Evolutionary conservation across 2,888 invertebrate genomes (phyloP).

Genomic region (Lasioglossum marginatum): DNA sequence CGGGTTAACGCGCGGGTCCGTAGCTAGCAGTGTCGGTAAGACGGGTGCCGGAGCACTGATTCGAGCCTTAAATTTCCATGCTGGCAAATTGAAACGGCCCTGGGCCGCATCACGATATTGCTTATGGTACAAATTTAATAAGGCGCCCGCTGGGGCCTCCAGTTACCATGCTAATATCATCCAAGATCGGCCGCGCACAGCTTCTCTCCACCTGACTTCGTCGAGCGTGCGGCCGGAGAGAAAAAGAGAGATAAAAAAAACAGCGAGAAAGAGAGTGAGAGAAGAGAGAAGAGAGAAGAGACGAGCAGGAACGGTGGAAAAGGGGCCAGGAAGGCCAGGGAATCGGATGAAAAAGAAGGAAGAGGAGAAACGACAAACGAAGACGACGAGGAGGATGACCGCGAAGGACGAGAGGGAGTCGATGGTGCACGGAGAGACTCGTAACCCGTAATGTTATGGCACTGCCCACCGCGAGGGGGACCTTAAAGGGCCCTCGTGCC

Average conservation of each 20-base stretch:
- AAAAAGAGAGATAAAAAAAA: slow-evolving; percentile 53
- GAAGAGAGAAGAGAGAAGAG: slow-evolving; percentile 6
- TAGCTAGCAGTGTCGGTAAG: slow-evolving; percentile 59
- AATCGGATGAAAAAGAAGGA: slow-evolving; percentile 29
- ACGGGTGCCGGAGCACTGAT: slow-evolving; percentile 45
- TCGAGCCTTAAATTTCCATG: slow-evolving; percentile 72
- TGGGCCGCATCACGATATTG: slow-evolving; percentile 74
- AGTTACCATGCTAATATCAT: slow-evolving; percentile 81
- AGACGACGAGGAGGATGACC: slow-evolving; percentile 61
- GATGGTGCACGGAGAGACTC: slow-evolving; percentile 70
- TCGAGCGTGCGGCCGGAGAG: slow-evolving; percentile 40
- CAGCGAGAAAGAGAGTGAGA: slow-evolving; percentile 42
- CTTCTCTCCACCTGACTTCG: slow-evolving; percentile 78
- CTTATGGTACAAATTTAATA: slow-evolving; percentile 81
- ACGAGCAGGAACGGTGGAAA: slow-evolving; percentile 55
- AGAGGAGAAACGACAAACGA: slow-evolving; percentile 41
- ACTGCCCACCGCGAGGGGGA: slow-evolving; percentile 76
- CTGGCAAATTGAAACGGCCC: slow-evolving; percentile 78
- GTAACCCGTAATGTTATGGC: slow-evolving; percentile 80
- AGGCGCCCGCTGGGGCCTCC: slow-evolving; percentile 79
- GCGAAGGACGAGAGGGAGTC: slow-evolving; percentile 57
- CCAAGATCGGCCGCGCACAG: slow-evolving; percentile 68
- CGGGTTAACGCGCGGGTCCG: background rate
- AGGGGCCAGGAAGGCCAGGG: slow-evolving; percentile 56
- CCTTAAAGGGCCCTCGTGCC: slow-evolving; percentile 75